Base-by-base conservation (phyloP, 2,797 vertebrate genomes). In the Dendrocincla tyrannina region DNA sequence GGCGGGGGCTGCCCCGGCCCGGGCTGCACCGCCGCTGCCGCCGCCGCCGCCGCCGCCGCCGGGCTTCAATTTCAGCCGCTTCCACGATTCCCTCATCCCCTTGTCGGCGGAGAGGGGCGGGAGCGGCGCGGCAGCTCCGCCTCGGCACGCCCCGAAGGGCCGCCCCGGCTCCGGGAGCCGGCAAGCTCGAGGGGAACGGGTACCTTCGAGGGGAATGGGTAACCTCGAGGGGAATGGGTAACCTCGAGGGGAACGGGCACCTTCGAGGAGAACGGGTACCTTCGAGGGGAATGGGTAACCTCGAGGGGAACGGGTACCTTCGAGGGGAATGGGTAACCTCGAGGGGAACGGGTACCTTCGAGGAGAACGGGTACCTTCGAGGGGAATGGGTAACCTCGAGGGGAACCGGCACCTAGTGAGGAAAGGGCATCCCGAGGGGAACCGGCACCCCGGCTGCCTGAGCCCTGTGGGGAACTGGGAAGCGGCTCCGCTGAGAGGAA, bases 21-120 rank as follows among this genome's bases (percentile, higher is more conserved):
- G 78, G 50, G 88, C 86, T 87, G 79, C 88, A 56, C 85, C 80
- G 46, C 93, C 85, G 68, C 88, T 80, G 60, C 85, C 90, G n/a
- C n/a, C n/a, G n/a, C n/a, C n/a, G 95, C 97, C 95, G 64, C 89
- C 62, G 97, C 97, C 87, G 96, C 98, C 96, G 96, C 91, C 92
- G 93, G 86, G 89, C 95, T 97, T 97, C 96, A 97, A 94, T 96
- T 96, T 97, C 96, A 98, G 96, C 98, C 97, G 98, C 97, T 97
- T 93, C 92, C 97, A 95, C 97, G 97, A 98, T 98, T 98, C 98
- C 98, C 98, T 98, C 98, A 98, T 98, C 98, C 98, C 95, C 97
- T 97, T 80, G 97, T 94, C 97, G 91, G 88, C 91, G 25, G 80
- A 82, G 85, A 85, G 94, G 95, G 94, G 97, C 88, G 95, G 96